Evolutionary conservation across 2,888 invertebrate genomes (phyloP).

Genomic region (Ganaspis brasiliensis): DNA sequence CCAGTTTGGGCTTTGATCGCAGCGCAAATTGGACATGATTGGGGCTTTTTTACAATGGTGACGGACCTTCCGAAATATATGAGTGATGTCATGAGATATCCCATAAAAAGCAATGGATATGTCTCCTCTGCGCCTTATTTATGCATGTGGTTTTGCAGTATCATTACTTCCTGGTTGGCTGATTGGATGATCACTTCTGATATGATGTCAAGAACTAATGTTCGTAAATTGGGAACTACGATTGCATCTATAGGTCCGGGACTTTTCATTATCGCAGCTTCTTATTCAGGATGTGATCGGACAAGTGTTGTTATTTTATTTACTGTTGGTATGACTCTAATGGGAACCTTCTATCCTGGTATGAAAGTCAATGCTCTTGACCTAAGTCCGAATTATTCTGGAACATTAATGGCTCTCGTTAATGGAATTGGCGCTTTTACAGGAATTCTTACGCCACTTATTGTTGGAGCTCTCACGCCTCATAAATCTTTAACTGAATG

Average conservation of each 20-base stretch:
- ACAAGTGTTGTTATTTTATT: conserved; percentile 78
- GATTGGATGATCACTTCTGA: conserved; percentile 78
- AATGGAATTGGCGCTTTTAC: conserved; percentile 87
- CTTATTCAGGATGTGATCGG: conserved; percentile 80
- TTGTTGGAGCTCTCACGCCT: conserved; percentile 85
- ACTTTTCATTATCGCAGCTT: conserved; percentile 80
- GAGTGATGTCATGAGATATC: conserved; percentile 78
- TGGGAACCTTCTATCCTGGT: conserved; percentile 82
- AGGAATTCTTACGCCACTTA: conserved; percentile 86
- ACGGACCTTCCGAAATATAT: conserved; percentile 80
- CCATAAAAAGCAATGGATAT: conserved; percentile 78
- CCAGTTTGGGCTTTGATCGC: conserved; percentile 89
- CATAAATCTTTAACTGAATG: conserved; percentile 83
- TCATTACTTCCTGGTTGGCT: conserved; percentile 77
- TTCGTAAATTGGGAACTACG: conserved; percentile 81
- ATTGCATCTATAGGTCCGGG: conserved; percentile 81
- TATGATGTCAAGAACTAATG: conserved; percentile 77
- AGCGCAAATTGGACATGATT: conserved; percentile 81
- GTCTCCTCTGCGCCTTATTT: conserved; percentile 81
- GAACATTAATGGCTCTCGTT: conserved; percentile 81
- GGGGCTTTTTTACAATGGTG: conserved; percentile 79
- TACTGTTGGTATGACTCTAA: conserved; percentile 80
- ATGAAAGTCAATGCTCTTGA: conserved; percentile 82
- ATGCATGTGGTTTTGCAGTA: conserved; percentile 79
- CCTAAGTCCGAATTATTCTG: conserved; percentile 81